These are phyloP conservation scores for Drosophila testacea DNA, from an alignment of 2,888 invertebrate genomes.

Conservation along the genomic window DNA sequence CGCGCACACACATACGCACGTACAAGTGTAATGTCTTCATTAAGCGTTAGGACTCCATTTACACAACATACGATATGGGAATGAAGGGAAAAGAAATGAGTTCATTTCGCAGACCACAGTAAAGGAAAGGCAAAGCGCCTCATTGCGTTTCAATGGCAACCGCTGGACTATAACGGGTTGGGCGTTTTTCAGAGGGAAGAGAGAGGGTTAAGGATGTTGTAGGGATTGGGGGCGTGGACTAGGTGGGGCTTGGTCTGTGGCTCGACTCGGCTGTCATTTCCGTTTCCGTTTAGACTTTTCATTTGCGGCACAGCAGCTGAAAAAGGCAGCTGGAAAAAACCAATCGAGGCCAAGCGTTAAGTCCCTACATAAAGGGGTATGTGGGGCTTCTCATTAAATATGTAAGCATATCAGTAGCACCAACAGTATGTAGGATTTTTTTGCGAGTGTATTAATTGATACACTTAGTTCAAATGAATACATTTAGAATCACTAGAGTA, in stretches of 20 bases:
- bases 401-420: background rate
- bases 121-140: slow-evolving; percentile 47
- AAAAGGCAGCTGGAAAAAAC: slow-evolving; percentile 35
- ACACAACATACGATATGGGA: slow-evolving; percentile 30
- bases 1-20: slow-evolving; percentile 15
- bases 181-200: background rate
- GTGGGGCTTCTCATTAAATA: background rate
- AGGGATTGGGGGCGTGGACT: background rate
- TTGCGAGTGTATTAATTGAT: background rate
- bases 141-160: slow-evolving; percentile 61
- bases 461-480: too few relatives aligned
- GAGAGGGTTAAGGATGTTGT: too few relatives aligned
- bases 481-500: too few relatives aligned
- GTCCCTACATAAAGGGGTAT: background rate
- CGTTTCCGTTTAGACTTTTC: slow-evolving; percentile 57
- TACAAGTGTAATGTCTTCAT: slow-evolving; percentile 51
- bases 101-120: slow-evolving; percentile 43
- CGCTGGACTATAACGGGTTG: slow-evolving; percentile 43
- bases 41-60: slow-evolving; percentile 57
- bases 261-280: slow-evolving; percentile 51
- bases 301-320: slow-evolving; percentile 36
- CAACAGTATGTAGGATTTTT: background rate
- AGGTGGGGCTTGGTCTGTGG: slow-evolving; percentile 13
- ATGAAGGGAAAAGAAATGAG: slow-evolving; percentile 4
- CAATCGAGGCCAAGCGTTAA: slow-evolving; percentile 36